These are phyloP conservation scores for Notechis scutatus DNA, from an alignment of 2,113 vertebrate genomes.

Conservation along the genomic window DNA sequence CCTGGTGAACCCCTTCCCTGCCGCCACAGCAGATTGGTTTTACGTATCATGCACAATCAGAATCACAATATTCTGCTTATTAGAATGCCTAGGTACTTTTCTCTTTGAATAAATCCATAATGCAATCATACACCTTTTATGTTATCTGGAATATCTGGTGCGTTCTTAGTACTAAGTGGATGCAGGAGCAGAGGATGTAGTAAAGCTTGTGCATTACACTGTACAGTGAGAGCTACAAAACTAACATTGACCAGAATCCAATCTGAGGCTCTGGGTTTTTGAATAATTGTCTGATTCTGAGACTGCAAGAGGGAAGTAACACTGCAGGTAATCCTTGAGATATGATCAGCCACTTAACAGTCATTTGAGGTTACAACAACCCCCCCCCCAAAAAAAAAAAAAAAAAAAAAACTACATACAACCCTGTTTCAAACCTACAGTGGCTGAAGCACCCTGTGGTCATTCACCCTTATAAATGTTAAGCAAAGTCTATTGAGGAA, in stretches of 20 bases:
- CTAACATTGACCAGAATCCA: background rate
- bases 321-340: background rate
- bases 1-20: background rate
- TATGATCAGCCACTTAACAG: background rate
- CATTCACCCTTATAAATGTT: background rate
- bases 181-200: background rate
- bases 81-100: no score
- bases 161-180: background rate
- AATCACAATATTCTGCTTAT: background rate
- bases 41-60: background rate
- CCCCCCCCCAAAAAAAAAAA: background rate
- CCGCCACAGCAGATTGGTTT: background rate
- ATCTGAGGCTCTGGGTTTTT: background rate
- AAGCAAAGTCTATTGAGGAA: background rate
- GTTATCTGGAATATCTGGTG: background rate
- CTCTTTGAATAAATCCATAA: background rate
- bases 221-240: background rate
- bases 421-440: background rate
- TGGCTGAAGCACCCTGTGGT: background rate
- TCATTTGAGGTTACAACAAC: background rate
- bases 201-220: background rate
- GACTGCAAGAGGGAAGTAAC: background rate
- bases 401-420: background rate
- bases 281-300: background rate
- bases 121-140: background rate